phyloP scores from a whole-genome alignment of 1,140 invertebrate genomes.

The Drosophila leontia region DNA sequence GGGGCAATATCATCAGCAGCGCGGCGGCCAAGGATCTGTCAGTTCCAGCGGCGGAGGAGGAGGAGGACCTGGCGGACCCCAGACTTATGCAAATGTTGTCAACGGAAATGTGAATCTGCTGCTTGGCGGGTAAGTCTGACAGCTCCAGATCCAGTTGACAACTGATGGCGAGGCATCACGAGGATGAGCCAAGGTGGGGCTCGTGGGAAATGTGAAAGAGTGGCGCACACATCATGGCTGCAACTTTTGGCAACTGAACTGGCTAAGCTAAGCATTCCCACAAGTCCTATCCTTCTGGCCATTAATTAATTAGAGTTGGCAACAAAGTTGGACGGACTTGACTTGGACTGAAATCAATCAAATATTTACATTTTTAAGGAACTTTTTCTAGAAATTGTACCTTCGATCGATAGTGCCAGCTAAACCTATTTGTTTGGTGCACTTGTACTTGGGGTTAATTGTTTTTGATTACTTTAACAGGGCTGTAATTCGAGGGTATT shows the following conservation, averaged over 20 bases:
- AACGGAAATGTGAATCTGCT: conserved; percentile 88
- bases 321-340: conserved; percentile 9
- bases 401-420: background rate
- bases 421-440: background rate
- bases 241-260: conserved; percentile 18
- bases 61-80: conserved; percentile 44
- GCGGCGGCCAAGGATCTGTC: conserved; percentile 52
- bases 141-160: conserved; percentile 12
- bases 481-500: background rate
- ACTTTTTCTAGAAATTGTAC: background rate
- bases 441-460: background rate
- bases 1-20: conserved; percentile 79
- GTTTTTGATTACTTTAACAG: background rate
- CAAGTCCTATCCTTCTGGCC: conserved; percentile 12
- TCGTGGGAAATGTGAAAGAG: conserved; percentile 35
- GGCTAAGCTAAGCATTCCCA: conserved; percentile 13
- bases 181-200: conserved; percentile 19
- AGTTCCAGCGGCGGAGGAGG: conserved; percentile 31
- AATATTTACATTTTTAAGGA: conserved; percentile 13
- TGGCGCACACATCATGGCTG: conserved; percentile 20
- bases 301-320: conserved; percentile 38
- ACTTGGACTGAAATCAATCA: conserved; percentile 6
- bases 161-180: conserved; percentile 13
- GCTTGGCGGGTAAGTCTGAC: conserved; percentile 87
- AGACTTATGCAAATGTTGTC: conserved; percentile 84